Evolutionary conservation across 2,113 vertebrate genomes (phyloP), one percentile per base, ranked within the genome.

Genomic region (Cygnus atratus): DNA sequence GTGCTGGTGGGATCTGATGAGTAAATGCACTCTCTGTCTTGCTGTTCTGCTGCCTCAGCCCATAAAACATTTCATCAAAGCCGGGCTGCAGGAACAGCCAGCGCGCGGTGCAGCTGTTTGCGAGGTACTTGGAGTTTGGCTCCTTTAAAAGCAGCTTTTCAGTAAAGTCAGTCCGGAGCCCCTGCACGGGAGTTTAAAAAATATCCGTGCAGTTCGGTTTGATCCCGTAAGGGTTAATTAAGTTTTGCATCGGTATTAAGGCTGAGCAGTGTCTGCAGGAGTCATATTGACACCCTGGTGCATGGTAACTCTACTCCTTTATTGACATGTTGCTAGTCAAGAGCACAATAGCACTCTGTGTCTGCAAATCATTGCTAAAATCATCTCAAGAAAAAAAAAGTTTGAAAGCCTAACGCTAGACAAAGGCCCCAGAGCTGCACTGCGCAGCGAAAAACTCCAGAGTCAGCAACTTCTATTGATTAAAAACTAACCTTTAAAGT

Each of bases 391-490:
- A 48, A 95, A 97, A 95, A 93, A 97, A 98, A 98, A 98, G 98
- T 98, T 98, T 98, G 97, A 98, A 98, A 98, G 98, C 98, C 97
- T 98, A 96, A 86, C 90, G 70, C 96, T 95, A 98, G 98, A 98
- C 98, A 98, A 98, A 98, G 98, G 98, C 98, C 97, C 92, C 89
- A 97, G 98, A 98, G 98, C 98, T 98, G 98, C 98, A 98, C 97
- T 98, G 98, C 96, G 95, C 98, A 86, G 98, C 98, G 97, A 95
- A 98, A 98, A 99, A 99, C 98, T 98, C 98, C 96, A 7, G 98
- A 99, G 99, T 99, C 99, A 99, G 99, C 99, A 99, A 98, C 98
- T 99, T 99, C 98, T 99, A 99, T 99, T 99, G 99, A 99, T 99
- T 99, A 99, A 99, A 99, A 99, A 99, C 98, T 99, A 99, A 99